A percentile compares a stretch with the other conserved stretches of the same genome.
phyloP scores from a whole-genome alignment of 2,797 vertebrate genomes.

The Garrulus glandarius region DNA sequence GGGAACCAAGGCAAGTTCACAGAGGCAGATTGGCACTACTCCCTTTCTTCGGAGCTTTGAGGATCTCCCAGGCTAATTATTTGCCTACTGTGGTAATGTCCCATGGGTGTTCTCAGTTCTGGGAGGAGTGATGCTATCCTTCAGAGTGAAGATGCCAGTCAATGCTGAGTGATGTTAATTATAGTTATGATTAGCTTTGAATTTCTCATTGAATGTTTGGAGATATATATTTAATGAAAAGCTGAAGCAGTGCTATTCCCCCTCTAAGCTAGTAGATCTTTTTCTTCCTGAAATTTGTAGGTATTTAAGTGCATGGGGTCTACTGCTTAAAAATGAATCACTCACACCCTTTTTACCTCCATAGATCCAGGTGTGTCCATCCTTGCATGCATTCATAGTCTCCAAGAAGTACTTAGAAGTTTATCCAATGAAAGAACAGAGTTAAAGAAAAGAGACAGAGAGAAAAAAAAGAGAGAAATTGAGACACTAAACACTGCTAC shows the following conservation, averaged over 20 bases:
- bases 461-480: neutral
- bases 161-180: neutral
- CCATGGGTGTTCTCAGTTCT: neutral
- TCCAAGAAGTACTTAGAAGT: neutral
- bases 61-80: neutral
- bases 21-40: neutral
- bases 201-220: neutral
- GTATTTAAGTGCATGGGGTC: neutral
- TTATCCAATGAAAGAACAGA: neutral
- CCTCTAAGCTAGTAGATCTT: neutral
- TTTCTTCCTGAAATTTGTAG: neutral
- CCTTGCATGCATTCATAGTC: neutral
- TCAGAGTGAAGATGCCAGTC: neutral
- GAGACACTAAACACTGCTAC: neutral
- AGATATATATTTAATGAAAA: neutral
- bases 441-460: no score
- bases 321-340: neutral
- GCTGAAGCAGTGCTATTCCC: neutral
- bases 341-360: neutral
- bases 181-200: neutral
- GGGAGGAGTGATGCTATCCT: neutral
- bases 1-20: fast-evolving
- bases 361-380: neutral
- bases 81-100: neutral
- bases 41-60: neutral